Percentiles rank a stretch among this genome's conserved stretches.
phyloP scores from a whole-genome alignment of 2,113 vertebrate genomes.

The Anolis sagrei region DNA sequence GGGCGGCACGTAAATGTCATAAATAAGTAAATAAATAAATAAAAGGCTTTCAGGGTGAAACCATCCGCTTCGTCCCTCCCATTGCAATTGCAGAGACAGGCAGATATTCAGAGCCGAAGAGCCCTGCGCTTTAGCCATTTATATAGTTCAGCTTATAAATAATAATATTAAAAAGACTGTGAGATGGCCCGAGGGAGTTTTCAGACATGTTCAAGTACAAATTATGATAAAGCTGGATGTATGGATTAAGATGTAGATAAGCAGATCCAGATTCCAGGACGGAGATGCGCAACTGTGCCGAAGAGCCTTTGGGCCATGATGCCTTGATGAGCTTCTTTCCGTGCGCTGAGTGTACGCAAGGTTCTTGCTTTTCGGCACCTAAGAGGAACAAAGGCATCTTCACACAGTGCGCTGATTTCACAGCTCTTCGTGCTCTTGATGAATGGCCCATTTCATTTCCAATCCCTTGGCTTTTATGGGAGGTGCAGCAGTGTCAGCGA shows the following conservation, averaged over 20 bases:
- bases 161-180: not conserved
- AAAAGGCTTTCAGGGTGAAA: not conserved
- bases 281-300: not conserved
- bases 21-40: too few relatives aligned
- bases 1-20: too few relatives aligned
- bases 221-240: constrained; percentile 11
- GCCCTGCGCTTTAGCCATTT: not conserved
- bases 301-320: not conserved
- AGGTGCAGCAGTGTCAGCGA: not conserved
- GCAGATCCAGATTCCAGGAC: not conserved
- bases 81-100: not conserved
- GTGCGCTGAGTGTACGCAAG: accelerated
- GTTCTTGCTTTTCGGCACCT: constrained; percentile 37
- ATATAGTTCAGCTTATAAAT: not conserved
- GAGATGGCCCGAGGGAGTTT: not conserved
- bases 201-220: not conserved
- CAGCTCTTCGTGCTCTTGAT: constrained; percentile 53
- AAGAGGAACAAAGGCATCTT: constrained; percentile 57
- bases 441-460: constrained; percentile 63
- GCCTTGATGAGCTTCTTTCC: not conserved
- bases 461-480: constrained; percentile 53
- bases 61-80: not conserved
- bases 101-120: not conserved
- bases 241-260: constrained; percentile 33
- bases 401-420: constrained; percentile 55